phyloP scores from a whole-genome alignment of 92 coral and sea anemone genomes.

The Virgularia gustaviana region DNA sequence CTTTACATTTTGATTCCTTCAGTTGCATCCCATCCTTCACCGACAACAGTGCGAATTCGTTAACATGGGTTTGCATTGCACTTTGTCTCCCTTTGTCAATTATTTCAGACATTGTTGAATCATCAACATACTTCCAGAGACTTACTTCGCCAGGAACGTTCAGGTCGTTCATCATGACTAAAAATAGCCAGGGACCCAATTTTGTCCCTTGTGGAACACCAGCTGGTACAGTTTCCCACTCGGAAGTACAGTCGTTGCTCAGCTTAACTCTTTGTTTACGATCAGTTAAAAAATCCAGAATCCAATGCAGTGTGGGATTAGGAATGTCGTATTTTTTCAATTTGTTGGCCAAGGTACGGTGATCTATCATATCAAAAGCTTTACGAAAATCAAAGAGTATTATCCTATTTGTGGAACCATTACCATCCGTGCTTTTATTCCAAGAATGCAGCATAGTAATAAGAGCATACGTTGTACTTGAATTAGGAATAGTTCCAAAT shows the following conservation, averaged over 20 bases:
- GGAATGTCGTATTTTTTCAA: neutral
- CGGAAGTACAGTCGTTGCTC: slow-evolving; percentile 29
- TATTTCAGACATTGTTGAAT: slow-evolving; percentile 30
- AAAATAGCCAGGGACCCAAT: slow-evolving; percentile 42
- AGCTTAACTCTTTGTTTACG: slow-evolving; percentile 34
- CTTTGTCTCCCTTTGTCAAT: slow-evolving; percentile 11
- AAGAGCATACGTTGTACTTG: slow-evolving; percentile 10
- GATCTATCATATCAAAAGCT: slow-evolving; percentile 25
- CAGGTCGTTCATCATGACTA: slow-evolving; percentile 33
- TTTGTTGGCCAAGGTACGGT: slow-evolving; percentile 2
- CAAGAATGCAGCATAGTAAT: slow-evolving; percentile 14
- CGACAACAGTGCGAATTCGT: slow-evolving; percentile 17
- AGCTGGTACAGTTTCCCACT: slow-evolving; percentile 42
- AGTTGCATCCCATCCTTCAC: slow-evolving; percentile 23
- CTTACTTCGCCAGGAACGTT: slow-evolving; percentile 9
- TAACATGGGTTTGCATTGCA: slow-evolving; percentile 23
- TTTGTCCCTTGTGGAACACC: slow-evolving; percentile 49
- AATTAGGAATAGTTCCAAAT: slow-evolving; percentile 13
- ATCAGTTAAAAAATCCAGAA: slow-evolving; percentile 23
- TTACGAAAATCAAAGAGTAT: slow-evolving; percentile 11
- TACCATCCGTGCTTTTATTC: slow-evolving; percentile 13
- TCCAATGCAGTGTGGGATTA: slow-evolving; percentile 3
- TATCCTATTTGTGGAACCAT: neutral
- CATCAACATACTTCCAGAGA: slow-evolving; percentile 45
- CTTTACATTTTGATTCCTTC: slow-evolving; percentile 44